Conservation (phyloP, 2,888 invertebrate genomes). For the Cantharis rustica region DNA sequence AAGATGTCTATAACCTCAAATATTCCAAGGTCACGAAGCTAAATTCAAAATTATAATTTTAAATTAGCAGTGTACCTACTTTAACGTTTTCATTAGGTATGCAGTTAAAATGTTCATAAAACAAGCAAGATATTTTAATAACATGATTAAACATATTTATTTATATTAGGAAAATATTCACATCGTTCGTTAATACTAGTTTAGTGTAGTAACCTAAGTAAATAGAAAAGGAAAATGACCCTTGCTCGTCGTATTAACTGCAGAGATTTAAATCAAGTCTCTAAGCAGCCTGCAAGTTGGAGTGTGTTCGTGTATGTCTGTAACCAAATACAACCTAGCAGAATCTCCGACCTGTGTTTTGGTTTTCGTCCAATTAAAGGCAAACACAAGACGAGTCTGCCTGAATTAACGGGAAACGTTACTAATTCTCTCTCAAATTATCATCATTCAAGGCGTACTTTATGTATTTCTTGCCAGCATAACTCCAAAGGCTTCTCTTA, state of each 20-base stretch:
- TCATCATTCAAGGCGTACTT: constrained; percentile 50
- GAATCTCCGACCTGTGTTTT: constrained; percentile 57
- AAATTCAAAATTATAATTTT: neutral
- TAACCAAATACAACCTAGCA: constrained; percentile 53
- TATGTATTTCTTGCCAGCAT: constrained; percentile 34
- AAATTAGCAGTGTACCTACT: neutral
- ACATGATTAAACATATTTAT: neutral
- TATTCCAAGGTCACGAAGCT: neutral
- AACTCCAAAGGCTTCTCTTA: constrained; percentile 20
- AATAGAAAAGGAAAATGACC: constrained; percentile 29
- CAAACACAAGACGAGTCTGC: constrained; percentile 56
- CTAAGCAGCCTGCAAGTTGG: constrained; percentile 19
- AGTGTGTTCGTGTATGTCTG: constrained; percentile 39
- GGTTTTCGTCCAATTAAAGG: constrained; percentile 58
- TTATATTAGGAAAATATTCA: constrained; percentile 2
- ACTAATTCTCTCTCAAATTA: constrained; percentile 55
- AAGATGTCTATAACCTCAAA: too few relatives aligned
- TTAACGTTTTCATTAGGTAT: neutral
- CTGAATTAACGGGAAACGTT: constrained; percentile 55
- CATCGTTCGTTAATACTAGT: constrained; percentile 2
- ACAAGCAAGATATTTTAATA: neutral
- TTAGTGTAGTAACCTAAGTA: constrained; percentile 18
- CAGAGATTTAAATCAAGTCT: constrained; percentile 24
- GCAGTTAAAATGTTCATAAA: neutral
- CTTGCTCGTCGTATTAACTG: constrained; percentile 18